These are phyloP conservation scores for Stomorhina lunata DNA, from an alignment of 2,888 invertebrate species.

Conservation along the genomic window DNA sequence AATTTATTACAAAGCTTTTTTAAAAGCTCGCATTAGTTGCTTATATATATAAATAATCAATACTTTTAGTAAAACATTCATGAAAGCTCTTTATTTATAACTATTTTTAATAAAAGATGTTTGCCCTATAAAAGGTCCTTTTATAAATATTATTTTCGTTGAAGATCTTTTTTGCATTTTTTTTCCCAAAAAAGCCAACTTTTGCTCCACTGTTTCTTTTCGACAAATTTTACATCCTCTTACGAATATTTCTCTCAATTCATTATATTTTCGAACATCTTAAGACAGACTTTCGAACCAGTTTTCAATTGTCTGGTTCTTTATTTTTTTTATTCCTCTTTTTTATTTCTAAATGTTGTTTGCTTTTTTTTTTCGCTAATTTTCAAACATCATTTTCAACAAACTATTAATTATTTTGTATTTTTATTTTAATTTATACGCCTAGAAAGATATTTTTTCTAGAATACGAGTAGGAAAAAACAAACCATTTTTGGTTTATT, in stretches of 20 bases:
- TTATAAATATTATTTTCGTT: too few species aligned
- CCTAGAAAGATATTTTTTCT: conserved; percentile 17
- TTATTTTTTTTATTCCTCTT: not conserved
- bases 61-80: too few species aligned
- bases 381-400: conserved; percentile 7
- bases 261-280: not conserved
- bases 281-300: not conserved
- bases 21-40: too few species aligned
- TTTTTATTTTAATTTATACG: not conserved
- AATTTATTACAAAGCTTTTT: too few species aligned
- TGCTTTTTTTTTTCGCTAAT: not conserved
- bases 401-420: conserved; percentile 23
- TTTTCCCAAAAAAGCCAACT: too few species aligned
- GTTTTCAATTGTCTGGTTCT: not conserved
- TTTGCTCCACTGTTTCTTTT: not conserved
- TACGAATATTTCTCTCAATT: not conserved
- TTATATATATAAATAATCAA: too few species aligned
- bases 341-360: not conserved
- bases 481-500: not conserved
- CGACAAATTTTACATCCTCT: not conserved
- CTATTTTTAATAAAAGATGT: too few species aligned
- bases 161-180: too few species aligned
- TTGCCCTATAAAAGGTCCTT: too few species aligned
- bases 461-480: conserved; percentile 10
- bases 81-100: too few species aligned